Conservation (phyloP, 2,113 vertebrate species). For the Rhombomys opimus region DNA sequence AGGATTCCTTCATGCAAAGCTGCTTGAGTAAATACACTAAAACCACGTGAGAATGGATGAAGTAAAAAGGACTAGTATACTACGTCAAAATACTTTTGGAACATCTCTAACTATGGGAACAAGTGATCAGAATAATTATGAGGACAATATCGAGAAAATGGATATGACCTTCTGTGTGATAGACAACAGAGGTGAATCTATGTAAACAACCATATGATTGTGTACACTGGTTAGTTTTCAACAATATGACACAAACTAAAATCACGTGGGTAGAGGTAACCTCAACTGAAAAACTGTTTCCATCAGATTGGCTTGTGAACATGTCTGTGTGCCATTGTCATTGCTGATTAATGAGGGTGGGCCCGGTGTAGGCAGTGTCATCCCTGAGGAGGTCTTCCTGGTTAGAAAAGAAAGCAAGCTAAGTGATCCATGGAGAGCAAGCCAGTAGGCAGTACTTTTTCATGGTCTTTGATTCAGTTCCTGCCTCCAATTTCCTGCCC, state of each 20-base stretch:
- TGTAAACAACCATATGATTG: neutral
- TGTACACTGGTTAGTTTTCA: neutral
- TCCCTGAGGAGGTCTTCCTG: too few species aligned
- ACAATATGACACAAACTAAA: neutral
- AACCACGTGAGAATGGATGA: neutral
- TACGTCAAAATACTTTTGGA: neutral
- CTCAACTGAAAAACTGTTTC: neutral
- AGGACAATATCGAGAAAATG: neutral
- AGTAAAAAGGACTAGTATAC: constrained; percentile 4
- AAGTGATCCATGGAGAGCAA: neutral
- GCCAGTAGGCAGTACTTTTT: neutral
- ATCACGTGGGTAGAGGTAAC: neutral
- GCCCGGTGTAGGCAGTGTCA: too few species aligned
- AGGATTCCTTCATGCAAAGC: constrained; percentile 17
- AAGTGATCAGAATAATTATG: constrained; percentile 40
- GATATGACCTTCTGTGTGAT: neutral
- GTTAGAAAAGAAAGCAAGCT: neutral
- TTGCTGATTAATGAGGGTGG: neutral
- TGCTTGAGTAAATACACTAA: constrained; percentile 28
- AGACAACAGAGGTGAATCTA: neutral
- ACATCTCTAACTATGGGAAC: constrained; percentile 23
- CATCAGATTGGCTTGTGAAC: neutral
- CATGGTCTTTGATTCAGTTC: neutral
- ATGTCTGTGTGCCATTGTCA: neutral
- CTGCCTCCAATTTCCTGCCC: neutral